phyloP scores from a whole-genome alignment of 2,888 invertebrate species.

The Sturmia bella region DNA sequence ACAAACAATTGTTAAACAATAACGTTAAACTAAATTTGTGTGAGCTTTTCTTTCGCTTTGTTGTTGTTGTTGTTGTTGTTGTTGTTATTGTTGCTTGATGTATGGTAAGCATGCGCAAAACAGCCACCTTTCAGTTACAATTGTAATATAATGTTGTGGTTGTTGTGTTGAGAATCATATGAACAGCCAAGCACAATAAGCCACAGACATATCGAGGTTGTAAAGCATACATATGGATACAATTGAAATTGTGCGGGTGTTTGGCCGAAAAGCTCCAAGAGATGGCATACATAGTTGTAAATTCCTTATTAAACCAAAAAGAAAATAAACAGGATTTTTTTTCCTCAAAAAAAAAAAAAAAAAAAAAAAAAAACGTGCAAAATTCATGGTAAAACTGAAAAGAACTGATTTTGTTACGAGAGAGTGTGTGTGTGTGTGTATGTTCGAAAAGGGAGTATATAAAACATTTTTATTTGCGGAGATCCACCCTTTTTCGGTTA shows the following conservation, averaged over 20 bases:
- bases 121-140: slow-evolving; percentile 54
- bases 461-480: slow-evolving; percentile 72
- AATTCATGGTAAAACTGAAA: slow-evolving; percentile 60
- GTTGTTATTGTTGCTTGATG: slow-evolving; percentile 39
- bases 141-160: slow-evolving; percentile 8
- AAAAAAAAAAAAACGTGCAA: slow-evolving; percentile 52
- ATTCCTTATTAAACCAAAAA: slow-evolving; percentile 54
- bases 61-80: slow-evolving; percentile 21
- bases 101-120: slow-evolving; percentile 66
- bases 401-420: slow-evolving; percentile 33
- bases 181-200: background rate
- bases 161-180: too few relatives aligned
- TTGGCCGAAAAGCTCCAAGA: slow-evolving; percentile 43
- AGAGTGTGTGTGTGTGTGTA: slow-evolving; percentile 28
- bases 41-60: slow-evolving; percentile 9
- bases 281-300: slow-evolving; percentile 70
- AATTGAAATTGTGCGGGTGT: slow-evolving; percentile 62
- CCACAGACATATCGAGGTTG: background rate
- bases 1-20: slow-evolving; percentile 69
- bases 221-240: slow-evolving; percentile 29
- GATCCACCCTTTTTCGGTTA: slow-evolving; percentile 82
- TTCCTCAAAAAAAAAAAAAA: slow-evolving; percentile 28
- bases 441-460: slow-evolving; percentile 66
- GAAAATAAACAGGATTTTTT: slow-evolving; percentile 63
- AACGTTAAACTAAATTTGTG: slow-evolving; percentile 69